Evolutionary conservation across 2,888 invertebrate species (phyloP), one percentile per base, ranked within the genome.

Genomic region (Patella pellucida): DNA sequence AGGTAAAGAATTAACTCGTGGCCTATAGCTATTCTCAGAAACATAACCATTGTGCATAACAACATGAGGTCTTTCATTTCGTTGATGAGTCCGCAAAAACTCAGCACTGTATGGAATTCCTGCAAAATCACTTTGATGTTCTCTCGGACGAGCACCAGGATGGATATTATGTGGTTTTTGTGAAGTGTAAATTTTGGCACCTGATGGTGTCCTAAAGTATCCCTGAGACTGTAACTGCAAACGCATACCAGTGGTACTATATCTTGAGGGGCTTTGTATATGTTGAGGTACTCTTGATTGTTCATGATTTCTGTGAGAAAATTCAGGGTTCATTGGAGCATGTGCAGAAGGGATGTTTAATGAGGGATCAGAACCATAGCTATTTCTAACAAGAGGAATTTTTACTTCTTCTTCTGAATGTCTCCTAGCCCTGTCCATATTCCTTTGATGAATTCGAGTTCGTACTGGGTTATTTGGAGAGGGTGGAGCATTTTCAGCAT

Each of bases 401-500:
- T 14, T 76, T 71, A 68, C 79, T 78, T 14, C 78, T 19, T 50
- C 79, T 73, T 54, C 74, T 62, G n/a, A 74, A 50, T 27, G 74
- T 76, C 15, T 76, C 77, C 27, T 74, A 73, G n/a, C 67, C 23
- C 14, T 50, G 62, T 62, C 75, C 73, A 23, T 76, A 62, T 23
- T 73, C 5, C 73, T 70, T 74, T 77, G 68, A 14, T 75, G 77
- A 31, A 69, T 62, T 77, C 52, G 31, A 67, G 71, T 51, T 52
- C 71, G 11, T 68, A 51, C 23, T 31, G 41, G 52, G 14, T 54
- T n/a, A 50, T 72, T 19, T 76, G 73, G 62, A 71, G 77, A 68
- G 76, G 69, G 0, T 12, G 69, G 62, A 12, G 79, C 74, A 14
- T 54, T 56, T 9, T 78, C 79, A 31, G 82, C 84, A 71, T 83